Conservation (phyloP, 2,888 invertebrate genomes). For the Belgica antarctica region DNA sequence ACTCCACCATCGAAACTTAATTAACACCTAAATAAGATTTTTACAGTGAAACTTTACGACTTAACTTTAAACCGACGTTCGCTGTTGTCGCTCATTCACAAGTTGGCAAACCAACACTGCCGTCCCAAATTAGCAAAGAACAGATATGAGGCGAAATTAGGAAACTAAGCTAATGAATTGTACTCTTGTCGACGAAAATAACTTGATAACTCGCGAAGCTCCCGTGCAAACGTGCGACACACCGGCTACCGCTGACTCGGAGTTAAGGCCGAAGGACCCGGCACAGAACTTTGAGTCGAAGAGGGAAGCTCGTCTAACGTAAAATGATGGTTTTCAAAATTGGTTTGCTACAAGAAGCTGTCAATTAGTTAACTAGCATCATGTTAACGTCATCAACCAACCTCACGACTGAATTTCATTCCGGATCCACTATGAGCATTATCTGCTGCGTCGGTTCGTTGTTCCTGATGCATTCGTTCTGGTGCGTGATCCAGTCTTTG, state of each 20-base stretch:
- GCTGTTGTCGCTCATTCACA: too few species aligned
- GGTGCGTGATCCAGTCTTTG: slow-evolving; percentile 84
- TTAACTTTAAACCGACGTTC: too few species aligned
- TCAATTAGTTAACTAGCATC: background rate
- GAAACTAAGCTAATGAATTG: slow-evolving; percentile 20
- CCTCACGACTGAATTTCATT: slow-evolving; percentile 43
- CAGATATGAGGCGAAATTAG: too few species aligned
- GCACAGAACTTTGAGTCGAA: background rate
- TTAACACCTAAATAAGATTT: too few species aligned
- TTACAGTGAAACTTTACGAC: too few species aligned
- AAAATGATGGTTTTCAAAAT: slow-evolving; percentile 39
- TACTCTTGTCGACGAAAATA: slow-evolving; percentile 12
- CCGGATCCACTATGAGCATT: slow-evolving; percentile 75
- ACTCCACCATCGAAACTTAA: too few species aligned
- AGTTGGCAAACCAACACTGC: too few species aligned
- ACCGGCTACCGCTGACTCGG: too few species aligned
- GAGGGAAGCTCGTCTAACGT: slow-evolving; percentile 15
- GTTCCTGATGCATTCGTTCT: slow-evolving; percentile 76
- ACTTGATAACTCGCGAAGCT: background rate
- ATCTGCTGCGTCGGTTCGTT: slow-evolving; percentile 77
- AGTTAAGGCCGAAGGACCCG: background rate
- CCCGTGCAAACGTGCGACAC: too few species aligned
- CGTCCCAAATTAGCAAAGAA: too few species aligned
- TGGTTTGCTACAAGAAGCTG: slow-evolving; percentile 32
- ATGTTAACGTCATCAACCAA: background rate